Conservation (phyloP, 2,113 vertebrate species). For the Hippotragus niger region DNA sequence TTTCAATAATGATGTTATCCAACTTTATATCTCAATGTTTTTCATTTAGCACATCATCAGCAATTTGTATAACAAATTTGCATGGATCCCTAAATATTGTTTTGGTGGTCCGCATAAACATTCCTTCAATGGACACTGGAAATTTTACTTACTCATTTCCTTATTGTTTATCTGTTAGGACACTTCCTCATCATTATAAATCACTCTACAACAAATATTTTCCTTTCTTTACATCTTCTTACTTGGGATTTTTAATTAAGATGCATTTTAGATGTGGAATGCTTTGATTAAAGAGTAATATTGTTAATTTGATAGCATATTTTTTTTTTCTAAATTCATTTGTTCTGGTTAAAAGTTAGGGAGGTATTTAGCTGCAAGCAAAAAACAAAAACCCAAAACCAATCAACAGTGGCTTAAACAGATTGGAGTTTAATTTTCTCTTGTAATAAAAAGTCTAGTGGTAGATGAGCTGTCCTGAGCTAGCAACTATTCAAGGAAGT, state of each 20-base stretch:
- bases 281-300: not conserved
- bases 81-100: not conserved
- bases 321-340: not conserved
- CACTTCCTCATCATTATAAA: not conserved
- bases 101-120: not conserved
- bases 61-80: not conserved
- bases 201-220: not conserved
- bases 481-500: not conserved
- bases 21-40: not conserved
- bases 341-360: not conserved
- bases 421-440: slow-evolving; percentile 34
- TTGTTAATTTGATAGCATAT: not conserved
- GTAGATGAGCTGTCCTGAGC: not conserved
- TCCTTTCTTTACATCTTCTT: not conserved
- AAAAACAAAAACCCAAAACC: not conserved
- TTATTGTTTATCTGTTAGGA: not conserved
- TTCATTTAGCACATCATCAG: not conserved
- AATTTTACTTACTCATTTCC: not conserved
- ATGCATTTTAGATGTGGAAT: not conserved
- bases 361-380: not conserved
- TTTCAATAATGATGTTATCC: not conserved
- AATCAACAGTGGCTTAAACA: not conserved
- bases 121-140: not conserved
- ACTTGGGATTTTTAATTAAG: not conserved
- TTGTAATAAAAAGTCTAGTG: not conserved